Percentiles rank a stretch among this genome's conserved stretches.
phyloP scores from a whole-genome alignment of 1,140 invertebrate species.

The Pogonognathellus flavescens region DNA sequence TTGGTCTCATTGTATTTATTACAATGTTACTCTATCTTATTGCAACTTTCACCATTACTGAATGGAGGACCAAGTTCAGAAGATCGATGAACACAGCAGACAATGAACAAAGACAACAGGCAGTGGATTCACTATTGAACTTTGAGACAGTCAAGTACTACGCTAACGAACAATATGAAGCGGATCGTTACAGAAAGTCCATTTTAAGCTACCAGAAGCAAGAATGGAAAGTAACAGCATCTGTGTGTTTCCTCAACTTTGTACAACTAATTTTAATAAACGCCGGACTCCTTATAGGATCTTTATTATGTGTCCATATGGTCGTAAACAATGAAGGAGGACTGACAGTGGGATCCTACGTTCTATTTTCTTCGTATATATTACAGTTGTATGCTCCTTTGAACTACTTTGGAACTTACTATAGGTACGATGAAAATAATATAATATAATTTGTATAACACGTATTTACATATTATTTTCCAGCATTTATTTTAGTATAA shows the following conservation, averaged over 20 bases:
- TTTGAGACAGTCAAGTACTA: constrained; percentile 81
- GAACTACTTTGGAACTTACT: constrained; percentile 79
- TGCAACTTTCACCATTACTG: constrained; percentile 66
- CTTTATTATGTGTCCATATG: constrained; percentile 74
- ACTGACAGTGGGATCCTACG: constrained; percentile 77
- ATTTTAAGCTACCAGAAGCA: constrained; percentile 72
- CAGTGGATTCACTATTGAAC: constrained; percentile 77
- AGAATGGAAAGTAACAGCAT: constrained; percentile 74
- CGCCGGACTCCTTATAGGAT: constrained; percentile 73
- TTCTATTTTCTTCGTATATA: constrained; percentile 77
- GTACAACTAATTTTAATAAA: constrained; percentile 74
- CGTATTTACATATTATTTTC: not conserved
- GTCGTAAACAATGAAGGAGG: constrained; percentile 68
- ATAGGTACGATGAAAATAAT: constrained; percentile 72
- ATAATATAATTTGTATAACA: no score
- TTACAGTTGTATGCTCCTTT: constrained; percentile 76
- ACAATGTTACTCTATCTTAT: constrained; percentile 76
- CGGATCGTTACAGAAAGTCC: constrained; percentile 72
- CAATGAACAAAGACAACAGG: constrained; percentile 73
- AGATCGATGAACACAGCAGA: constrained; percentile 76
- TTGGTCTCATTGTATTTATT: constrained; percentile 76
- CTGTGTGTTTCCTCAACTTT: constrained; percentile 73
- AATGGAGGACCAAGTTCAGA: constrained; percentile 70
- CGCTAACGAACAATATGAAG: constrained; percentile 75
- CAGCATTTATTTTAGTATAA: not conserved